Conservation (phyloP, 1,140 invertebrate species). For the Platyura marginata region DNA sequence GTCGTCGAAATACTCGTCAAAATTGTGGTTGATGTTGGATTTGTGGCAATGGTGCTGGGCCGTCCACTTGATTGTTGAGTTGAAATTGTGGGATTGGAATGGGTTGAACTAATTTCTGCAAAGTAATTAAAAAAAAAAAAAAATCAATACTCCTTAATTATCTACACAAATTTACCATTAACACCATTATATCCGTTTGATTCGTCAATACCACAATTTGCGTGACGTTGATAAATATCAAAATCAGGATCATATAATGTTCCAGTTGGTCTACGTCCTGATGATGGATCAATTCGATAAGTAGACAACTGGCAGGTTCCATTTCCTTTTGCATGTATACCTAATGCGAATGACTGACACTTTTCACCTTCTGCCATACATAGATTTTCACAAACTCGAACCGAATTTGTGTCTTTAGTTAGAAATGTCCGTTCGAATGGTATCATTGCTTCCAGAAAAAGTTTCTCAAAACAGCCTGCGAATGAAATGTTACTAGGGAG, state of each 20-base stretch:
- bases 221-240: conserved; percentile 36
- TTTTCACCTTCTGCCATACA: conserved; percentile 21
- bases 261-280: conserved; percentile 22
- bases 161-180: too few relatives aligned
- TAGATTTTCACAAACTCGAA: conserved; percentile 22
- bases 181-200: background rate
- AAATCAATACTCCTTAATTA: too few relatives aligned
- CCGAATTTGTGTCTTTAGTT: conserved; percentile 23
- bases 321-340: conserved; percentile 33
- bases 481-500: conserved; percentile 4
- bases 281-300: conserved; percentile 20
- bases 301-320: conserved; percentile 34
- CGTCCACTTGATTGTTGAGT: too few relatives aligned
- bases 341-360: conserved; percentile 23
- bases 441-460: conserved; percentile 23
- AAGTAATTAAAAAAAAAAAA: too few relatives aligned
- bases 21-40: too few relatives aligned
- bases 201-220: conserved; percentile 24
- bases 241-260: conserved; percentile 33
- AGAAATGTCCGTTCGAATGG: conserved; percentile 24
- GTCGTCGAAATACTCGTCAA: too few relatives aligned
- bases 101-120: too few relatives aligned
- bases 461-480: conserved; percentile 22
- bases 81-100: too few relatives aligned
- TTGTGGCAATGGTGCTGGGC: too few relatives aligned